These are phyloP conservation scores for Limenitis camilla DNA, from an alignment of 2,888 invertebrate genomes.

Conservation along the genomic window DNA sequence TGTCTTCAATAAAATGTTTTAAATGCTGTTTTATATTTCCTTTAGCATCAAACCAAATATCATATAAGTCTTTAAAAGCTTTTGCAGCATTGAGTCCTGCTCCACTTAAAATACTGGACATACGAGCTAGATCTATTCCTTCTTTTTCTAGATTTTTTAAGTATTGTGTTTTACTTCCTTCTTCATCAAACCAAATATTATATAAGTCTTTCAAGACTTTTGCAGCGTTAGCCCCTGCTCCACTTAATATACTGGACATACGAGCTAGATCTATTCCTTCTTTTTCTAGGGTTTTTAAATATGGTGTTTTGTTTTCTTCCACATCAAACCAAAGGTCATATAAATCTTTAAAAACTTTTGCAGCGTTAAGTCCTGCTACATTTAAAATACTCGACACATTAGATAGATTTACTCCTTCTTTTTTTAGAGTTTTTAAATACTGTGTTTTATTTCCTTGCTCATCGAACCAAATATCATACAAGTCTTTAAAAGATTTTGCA, in stretches of 20 bases:
- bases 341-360: conserved; percentile 32
- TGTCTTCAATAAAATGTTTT: conserved; percentile 19
- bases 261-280: no score
- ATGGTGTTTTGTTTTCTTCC: neutral
- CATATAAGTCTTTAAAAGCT: conserved; percentile 34
- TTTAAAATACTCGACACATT: conserved; percentile 29
- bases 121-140: neutral
- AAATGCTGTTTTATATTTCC: conserved; percentile 28
- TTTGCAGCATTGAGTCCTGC: conserved; percentile 28
- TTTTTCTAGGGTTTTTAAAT: conserved; percentile 22
- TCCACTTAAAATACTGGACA: conserved; percentile 31
- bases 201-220: conserved; percentile 29
- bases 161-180: conserved; percentile 25
- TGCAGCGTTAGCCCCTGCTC: conserved; percentile 11
- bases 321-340: conserved; percentile 32
- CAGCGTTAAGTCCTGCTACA: conserved; percentile 21
- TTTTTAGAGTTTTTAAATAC: conserved; percentile 22
- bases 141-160: conserved; percentile 23
- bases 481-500: conserved; percentile 25
- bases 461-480: conserved; percentile 34
- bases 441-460: conserved; percentile 24
- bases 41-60: conserved; percentile 31
- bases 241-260: no score
- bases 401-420: conserved; percentile 9
- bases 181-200: conserved; percentile 32